Evolutionary conservation across 2,113 vertebrate species (phyloP), one percentile per base, ranked within the genome.

Genomic region (Pygoscelis antarcticus): DNA sequence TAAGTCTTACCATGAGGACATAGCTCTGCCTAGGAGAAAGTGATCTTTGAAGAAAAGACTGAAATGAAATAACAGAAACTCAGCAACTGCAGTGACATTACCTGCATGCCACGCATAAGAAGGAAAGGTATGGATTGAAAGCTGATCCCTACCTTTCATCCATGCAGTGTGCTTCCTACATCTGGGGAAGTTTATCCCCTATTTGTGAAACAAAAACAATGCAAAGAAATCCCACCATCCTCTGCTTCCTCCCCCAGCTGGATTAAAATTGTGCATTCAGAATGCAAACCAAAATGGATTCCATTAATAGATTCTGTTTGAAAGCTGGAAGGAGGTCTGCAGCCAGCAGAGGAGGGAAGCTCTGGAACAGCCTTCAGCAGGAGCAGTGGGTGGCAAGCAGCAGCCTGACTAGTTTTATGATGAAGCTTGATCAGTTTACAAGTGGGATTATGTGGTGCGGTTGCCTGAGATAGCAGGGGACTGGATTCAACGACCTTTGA

Each of bases 281-380:
- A 85, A 65, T 83, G 66, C 16, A 60, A 76, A 36, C 20, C 0
- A 0, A 77, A 88, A 85, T 91, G 87, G 78, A 87, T 93, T 91
- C 84, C 13, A 0, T 42, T 96, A 72, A 96, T 85, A 75, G 85
- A 96, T 96, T 95, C 93, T 86, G 60, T 94, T 96, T 93, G 97
- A 96, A 94, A 93, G 68, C 83, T 89, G 93, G 79, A 80, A 81
- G 40, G 72, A 52, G 78, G 68, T 92, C 96, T 94, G 95, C 92
- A 86, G 78, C 62, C 92, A 88, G 92, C 93, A 92, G 90, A 97
- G 92, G 93, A 97, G 88, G 66, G 62, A 93, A 90, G 93, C 85
- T 90, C 54, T 72, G 85, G 93, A 96, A 91, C 93, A 95, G 92
- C 95, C 93, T 92, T 90, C 93, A 96, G 95, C 93, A 86, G 61